These are phyloP conservation scores for Junonia oenone DNA, from an alignment of 2,888 invertebrate genomes.

Conservation along the genomic window DNA sequence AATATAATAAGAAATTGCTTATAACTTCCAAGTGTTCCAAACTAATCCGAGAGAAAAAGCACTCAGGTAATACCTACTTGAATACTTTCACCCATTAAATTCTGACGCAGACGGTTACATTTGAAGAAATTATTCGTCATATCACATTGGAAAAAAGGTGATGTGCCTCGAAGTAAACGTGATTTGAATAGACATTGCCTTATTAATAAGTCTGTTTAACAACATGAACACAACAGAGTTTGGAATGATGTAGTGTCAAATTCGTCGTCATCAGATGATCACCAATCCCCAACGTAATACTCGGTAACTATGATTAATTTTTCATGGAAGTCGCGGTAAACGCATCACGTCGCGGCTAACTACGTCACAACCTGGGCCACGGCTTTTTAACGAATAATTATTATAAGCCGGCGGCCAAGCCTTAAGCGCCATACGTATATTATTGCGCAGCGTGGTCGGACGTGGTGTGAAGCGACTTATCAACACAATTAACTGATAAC, in stretches of 20 bases:
- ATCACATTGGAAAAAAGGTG: not conserved
- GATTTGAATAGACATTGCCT: not conserved
- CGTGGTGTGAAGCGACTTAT: slow-evolving; percentile 50
- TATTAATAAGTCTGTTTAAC: not conserved
- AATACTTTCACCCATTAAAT: too few species aligned
- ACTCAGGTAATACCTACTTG: too few species aligned
- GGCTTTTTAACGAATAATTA: slow-evolving; percentile 37
- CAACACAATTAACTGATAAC: slow-evolving; percentile 56
- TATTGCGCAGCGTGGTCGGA: slow-evolving; percentile 41
- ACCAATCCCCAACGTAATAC: not conserved
- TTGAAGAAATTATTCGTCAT: not conserved
- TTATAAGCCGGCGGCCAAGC: slow-evolving; percentile 38
- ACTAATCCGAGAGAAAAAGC: too few species aligned
- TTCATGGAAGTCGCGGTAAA: slow-evolving; percentile 10
- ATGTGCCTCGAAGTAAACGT: not conserved
- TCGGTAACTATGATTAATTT: slow-evolving; percentile 13
- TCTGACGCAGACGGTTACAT: too few species aligned
- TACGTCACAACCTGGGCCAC: slow-evolving; percentile 31
- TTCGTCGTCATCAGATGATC: not conserved
- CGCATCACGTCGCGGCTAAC: slow-evolving; percentile 10
- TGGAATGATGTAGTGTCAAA: not conserved
- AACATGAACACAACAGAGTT: not conserved
- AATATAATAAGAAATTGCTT: too few species aligned
- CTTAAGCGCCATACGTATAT: slow-evolving; percentile 51
- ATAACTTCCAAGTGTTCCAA: too few species aligned